Base-by-base conservation (phyloP, 2,888 invertebrate species). In the Myopa tessellatipennis region DNA sequence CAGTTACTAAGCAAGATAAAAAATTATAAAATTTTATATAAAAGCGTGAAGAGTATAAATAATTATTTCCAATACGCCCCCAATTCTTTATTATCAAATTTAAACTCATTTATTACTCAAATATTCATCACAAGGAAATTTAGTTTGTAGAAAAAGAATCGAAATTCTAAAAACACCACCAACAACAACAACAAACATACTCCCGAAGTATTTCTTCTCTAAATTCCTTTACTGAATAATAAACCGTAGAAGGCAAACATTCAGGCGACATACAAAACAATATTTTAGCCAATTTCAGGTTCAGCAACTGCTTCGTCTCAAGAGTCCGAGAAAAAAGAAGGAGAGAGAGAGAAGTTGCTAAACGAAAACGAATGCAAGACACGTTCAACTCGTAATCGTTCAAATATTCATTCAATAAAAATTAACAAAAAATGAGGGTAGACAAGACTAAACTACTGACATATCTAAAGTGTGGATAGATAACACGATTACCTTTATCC, bases 371-470 rank as follows among this genome's bases (percentile, higher is more conserved):
- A 40, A 75, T 58, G 69, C 75, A 7, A 69, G 55, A 69, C 75
- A 75, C 68, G 75, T 75, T 50, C 65, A 45, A 7, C 50, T 60
- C 26, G 26, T 50, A 69, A 26, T 58, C 36, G n/a, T 60, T 69
- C n/a, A 26, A 75, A 68, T 45, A 60, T 60, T 68, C 75, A 75
- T 75, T 68, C 69, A 60, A 34, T 38, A 36, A 38, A 65, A 36
- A 38, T 34, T 38, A 65, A 65, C 14, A 0, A 34, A 14, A 38
- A 65, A 55, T 10, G 10, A 45, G 45, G 7, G 45, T 8, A 45
- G 45, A 45, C 45, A 45, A 45, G 45, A 45, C 45, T 8, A 6
- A 45, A 3, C 7, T 8, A 45, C 7, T 10, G 45, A 45, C 6
- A 10, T 10, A 3, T 45, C 45, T 6, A 45, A 45, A 45, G 45